Conservation (phyloP, 1,140 invertebrate genomes). For the Drosophila nannoptera region DNA sequence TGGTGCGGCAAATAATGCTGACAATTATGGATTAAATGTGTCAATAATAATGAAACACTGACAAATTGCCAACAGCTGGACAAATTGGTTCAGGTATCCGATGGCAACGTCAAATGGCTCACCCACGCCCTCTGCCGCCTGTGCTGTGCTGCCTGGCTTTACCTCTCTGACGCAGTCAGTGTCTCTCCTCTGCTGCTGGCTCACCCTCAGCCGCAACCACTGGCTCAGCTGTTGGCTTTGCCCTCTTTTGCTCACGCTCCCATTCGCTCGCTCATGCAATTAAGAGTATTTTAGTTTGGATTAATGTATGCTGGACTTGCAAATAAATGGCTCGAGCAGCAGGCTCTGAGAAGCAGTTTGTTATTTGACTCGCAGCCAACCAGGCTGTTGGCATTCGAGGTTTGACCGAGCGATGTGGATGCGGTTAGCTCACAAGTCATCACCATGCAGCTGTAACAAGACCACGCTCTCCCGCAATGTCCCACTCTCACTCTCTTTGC, state of each 20-base stretch:
- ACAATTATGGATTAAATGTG: conserved; percentile 77
- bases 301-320: conserved; percentile 27
- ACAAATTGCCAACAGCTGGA: conserved; percentile 54
- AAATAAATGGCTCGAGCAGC: conserved; percentile 23
- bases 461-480: background rate
- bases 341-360: conserved; percentile 16
- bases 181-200: too few species aligned
- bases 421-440: conserved; percentile 19
- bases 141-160: too few species aligned
- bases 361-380: conserved; percentile 10
- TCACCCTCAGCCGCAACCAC: too few species aligned
- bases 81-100: conserved; percentile 41
- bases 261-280: conserved; percentile 20
- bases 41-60: conserved; percentile 63
- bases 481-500: background rate
- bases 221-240: too few species aligned
- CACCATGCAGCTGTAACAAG: conserved; percentile 1
- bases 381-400: conserved; percentile 4
- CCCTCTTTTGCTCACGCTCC: background rate
- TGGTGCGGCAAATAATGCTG: conserved; percentile 69
- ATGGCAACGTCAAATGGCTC: background rate
- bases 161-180: too few species aligned
- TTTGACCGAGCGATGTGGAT: conserved; percentile 12
- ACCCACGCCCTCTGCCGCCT: background rate
- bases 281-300: conserved; percentile 31